Evolutionary conservation across 1,140 invertebrate species (phyloP).

Genomic region (Limonius californicus): DNA sequence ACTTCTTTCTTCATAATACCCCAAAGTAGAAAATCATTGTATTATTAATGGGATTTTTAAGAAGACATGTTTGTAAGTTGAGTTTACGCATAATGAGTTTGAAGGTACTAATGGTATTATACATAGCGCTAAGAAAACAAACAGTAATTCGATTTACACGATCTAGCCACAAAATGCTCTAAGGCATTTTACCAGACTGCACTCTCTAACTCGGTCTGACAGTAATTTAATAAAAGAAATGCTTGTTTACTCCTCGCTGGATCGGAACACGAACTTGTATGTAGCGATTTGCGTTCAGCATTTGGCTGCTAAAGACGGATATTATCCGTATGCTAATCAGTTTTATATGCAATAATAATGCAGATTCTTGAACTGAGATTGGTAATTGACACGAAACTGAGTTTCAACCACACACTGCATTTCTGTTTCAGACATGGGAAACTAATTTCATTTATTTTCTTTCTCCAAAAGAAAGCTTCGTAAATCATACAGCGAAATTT

Average conservation of each 20-base stretch:
- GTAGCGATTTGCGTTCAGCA: constrained; percentile 3
- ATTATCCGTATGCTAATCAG: constrained; percentile 5
- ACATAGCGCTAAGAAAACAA: constrained; percentile 12
- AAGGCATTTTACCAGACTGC: constrained; percentile 12
- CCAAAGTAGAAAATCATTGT: too few relatives aligned
- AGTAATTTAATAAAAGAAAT: constrained; percentile 15
- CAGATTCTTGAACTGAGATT: constrained; percentile 1
- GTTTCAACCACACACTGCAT: not conserved
- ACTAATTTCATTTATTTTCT: too few relatives aligned
- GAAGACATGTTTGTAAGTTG: too few relatives aligned
- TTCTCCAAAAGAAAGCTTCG: too few relatives aligned
- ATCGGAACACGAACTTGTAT: constrained; percentile 10
- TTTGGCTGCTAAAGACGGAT: constrained; percentile 4
- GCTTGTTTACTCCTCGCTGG: constrained; percentile 9
- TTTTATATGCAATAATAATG: constrained; percentile 7
- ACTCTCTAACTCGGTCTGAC: constrained; percentile 12
- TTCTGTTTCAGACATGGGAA: not conserved
- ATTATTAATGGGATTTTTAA: too few relatives aligned
- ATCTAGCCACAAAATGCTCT: constrained; percentile 13
- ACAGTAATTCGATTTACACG: constrained; percentile 13
- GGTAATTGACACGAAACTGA: not conserved
- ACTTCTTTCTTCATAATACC: too few relatives aligned
- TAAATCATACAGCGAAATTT: too few relatives aligned
- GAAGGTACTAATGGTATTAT: constrained; percentile 6
- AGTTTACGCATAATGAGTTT: constrained; percentile 5